These are phyloP conservation scores for Montifringilla adamsi DNA, from an alignment of 2,113 vertebrate species.

Conservation along the genomic window DNA sequence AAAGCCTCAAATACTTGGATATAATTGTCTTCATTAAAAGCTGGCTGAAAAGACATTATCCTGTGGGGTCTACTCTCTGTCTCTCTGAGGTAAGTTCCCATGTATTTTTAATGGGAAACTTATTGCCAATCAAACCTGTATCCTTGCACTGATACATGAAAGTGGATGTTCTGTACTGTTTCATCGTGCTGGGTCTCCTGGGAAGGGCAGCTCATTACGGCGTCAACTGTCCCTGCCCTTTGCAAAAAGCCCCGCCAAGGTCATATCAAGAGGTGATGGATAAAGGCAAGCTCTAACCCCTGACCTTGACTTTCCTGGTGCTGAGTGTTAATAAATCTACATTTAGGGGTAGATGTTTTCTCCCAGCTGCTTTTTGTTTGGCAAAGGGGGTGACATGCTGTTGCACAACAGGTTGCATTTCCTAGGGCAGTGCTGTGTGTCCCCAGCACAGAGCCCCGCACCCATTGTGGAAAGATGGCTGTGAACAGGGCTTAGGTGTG, in stretches of 20 bases:
- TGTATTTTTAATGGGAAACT: constrained; percentile 60
- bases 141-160: constrained; percentile 5
- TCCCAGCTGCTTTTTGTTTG: constrained; percentile 47
- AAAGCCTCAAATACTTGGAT: background rate
- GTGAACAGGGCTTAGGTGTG: background rate
- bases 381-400: background rate
- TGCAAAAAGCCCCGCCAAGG: constrained; percentile 48
- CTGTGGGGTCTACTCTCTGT: constrained; percentile 2
- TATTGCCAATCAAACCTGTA: constrained; percentile 32
- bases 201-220: constrained; percentile 47
- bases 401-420: constrained; percentile 39
- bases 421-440: background rate
- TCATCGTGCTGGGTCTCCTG: constrained; percentile 27
- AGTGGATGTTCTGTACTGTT: constrained; percentile 27
- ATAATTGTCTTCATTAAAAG: constrained; percentile 41
- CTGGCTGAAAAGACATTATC: background rate
- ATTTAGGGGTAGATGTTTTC: constrained; percentile 43
- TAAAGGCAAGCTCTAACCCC: constrained; percentile 61
- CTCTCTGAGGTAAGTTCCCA: background rate
- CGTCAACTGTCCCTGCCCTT: constrained; percentile 53
- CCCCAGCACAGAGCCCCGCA: rapidly evolving
- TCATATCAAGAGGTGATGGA: constrained; percentile 53
- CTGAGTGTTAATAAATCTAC: constrained; percentile 61
- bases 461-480: rapidly evolving
- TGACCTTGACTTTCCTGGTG: constrained; percentile 59